These are phyloP conservation scores for Accipiter cooperii DNA, from an alignment of 2,113 vertebrate species.

Conservation along the genomic window DNA sequence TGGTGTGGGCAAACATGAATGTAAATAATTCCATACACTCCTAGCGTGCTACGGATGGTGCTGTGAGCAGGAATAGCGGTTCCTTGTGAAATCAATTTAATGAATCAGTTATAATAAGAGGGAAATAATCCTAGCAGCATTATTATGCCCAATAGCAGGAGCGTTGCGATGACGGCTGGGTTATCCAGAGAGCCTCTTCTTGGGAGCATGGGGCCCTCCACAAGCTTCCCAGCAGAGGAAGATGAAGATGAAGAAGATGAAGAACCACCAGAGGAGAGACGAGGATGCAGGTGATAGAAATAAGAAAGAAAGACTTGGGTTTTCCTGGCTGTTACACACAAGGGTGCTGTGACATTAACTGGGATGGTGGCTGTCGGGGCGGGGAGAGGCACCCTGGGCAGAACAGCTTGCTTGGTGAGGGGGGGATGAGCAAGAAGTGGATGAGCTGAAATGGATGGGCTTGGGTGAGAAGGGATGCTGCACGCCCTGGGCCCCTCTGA, in stretches of 20 bases:
- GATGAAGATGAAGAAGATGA: neutral
- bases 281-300: neutral
- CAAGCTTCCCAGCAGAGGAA: neutral
- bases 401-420: neutral
- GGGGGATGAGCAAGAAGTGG: fast-evolving
- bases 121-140: neutral
- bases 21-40: neutral
- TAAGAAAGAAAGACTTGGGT: neutral
- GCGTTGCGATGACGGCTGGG: neutral
- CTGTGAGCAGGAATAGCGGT: neutral
- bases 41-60: neutral
- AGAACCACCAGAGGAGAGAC: neutral
- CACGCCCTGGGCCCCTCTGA: fast-evolving
- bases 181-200: neutral
- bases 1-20: neutral
- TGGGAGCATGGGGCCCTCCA: neutral
- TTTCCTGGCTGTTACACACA: neutral
- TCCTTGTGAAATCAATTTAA: conserved; percentile 31
- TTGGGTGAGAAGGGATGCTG: neutral
- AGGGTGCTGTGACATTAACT: neutral
- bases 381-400: too few relatives aligned
- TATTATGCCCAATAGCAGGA: neutral
- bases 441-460: neutral
- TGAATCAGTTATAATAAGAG: neutral
- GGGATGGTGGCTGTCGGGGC: neutral